Evolutionary conservation across 2,797 vertebrate genomes (phyloP).

Genomic region (Myotis findleyi): DNA sequence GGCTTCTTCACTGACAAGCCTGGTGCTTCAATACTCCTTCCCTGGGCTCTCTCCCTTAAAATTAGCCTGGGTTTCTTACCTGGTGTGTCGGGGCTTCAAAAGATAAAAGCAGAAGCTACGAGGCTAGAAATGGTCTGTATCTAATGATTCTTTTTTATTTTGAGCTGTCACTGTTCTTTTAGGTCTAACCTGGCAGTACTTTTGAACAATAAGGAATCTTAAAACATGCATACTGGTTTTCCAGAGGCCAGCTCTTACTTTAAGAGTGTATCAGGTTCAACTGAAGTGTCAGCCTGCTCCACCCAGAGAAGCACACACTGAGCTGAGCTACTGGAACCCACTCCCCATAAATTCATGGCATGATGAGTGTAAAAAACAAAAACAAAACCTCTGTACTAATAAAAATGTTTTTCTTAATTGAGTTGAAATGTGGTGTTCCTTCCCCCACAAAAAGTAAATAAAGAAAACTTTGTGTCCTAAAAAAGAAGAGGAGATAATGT

Average conservation of each 20-base stretch:
- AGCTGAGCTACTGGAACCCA: background rate
- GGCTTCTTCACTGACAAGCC: background rate
- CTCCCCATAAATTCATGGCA: background rate
- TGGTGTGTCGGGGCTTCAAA: background rate
- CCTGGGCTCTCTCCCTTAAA: background rate
- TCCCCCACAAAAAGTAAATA: background rate
- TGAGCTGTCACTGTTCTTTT: background rate
- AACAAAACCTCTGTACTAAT: background rate
- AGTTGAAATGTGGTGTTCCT: background rate
- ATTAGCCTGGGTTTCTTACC: background rate
- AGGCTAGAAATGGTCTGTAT: background rate
- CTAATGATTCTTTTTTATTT: background rate
- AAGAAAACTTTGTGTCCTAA: background rate
- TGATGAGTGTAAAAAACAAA: background rate
- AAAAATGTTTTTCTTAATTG: background rate
- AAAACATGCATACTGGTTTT: background rate
- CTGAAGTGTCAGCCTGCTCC: background rate
- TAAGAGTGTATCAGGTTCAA: background rate
- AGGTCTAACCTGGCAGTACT: background rate
- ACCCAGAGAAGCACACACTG: background rate
- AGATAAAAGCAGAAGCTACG: background rate
- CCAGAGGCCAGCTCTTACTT: background rate
- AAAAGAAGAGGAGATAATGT: background rate
- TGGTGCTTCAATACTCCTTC: background rate
- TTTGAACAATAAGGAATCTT: background rate